Evolutionary conservation across 1,140 invertebrate genomes (phyloP), one percentile per base, ranked within the genome.

Genomic region (Drosophila ironensis): DNA sequence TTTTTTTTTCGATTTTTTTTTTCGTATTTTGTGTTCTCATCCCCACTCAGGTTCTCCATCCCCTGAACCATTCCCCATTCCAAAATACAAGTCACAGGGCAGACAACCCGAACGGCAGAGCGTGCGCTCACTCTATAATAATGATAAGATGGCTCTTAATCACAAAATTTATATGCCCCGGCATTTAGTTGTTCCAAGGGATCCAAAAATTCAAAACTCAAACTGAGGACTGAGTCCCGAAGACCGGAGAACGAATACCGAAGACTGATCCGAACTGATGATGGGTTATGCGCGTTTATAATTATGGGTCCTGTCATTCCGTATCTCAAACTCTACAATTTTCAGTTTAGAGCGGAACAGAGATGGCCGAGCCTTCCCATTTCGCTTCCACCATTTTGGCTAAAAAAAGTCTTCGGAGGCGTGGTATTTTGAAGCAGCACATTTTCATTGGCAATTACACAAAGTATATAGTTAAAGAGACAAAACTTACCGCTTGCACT

Each of bases 81-180:
- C 54, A 20, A 22, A 4, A 17, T 4, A 0, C 30, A 25, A 51
- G 17, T 47, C 68, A 52, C 20, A 61, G 48, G 44, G 24, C 27
- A 61, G 56, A 45, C 63, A 44, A 30, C 48, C 37, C 30, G 27
- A 44, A 27, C 46, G 56, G 52, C 53, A 54, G 73, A 84, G 78
- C 78, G 78, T 84, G 80, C 81, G 81, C 81, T 71, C 66, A 87
- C 81, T 87, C 87, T 88, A 88, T 88, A 89, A 89, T 89, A 89
- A 89, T 89, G 87, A 89, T 89, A 89, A 88, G 87, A 88, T 81
- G 87, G 82, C 88, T 89, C 88, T 89, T 89, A 89, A 89, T 89
- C 87, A 89, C 87, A 86, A 87, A 88, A 89, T 88, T 77, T 89
- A 89, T 88, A 88, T 84, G 51, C 69, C 61, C 64, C 71, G 69